phyloP scores from a whole-genome alignment of 2,797 vertebrate genomes.

The Strix occidentalis region DNA sequence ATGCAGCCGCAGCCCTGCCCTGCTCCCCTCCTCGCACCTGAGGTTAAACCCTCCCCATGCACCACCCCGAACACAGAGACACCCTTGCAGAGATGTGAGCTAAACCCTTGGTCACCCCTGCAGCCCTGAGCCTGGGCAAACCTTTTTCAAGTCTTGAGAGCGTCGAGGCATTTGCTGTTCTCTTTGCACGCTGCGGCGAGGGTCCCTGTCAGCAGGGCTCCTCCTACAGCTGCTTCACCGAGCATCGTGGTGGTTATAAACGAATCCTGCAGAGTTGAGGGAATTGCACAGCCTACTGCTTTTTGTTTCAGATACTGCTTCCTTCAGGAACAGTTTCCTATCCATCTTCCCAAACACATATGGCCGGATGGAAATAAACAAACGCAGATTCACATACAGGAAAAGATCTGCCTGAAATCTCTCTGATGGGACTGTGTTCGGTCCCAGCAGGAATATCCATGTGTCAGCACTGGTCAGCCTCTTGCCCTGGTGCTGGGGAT shows the following conservation, averaged over 20 bases:
- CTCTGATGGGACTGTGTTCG: fast-evolving
- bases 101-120: fast-evolving
- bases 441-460: not conserved
- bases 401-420: not conserved
- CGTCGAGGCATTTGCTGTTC: not conserved
- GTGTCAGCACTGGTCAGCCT: not conserved
- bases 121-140: not conserved
- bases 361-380: not conserved
- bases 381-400: not conserved
- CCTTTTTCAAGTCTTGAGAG: not conserved
- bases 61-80: not conserved
- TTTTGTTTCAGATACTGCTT: not conserved
- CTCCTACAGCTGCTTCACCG: not conserved
- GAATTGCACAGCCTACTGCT: not conserved
- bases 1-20: not conserved
- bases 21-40: not conserved
- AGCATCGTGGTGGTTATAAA: fast-evolving
- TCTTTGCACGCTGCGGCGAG: fast-evolving
- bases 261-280: fast-evolving
- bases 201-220: not conserved
- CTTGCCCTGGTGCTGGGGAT: not conserved
- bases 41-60: not conserved
- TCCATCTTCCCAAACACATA: not conserved
- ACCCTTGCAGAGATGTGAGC: not conserved
- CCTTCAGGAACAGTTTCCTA: not conserved